These are phyloP conservation scores for Enteromius mattozi DNA, from an alignment of 2,797 vertebrate species.

Conservation along the genomic window DNA sequence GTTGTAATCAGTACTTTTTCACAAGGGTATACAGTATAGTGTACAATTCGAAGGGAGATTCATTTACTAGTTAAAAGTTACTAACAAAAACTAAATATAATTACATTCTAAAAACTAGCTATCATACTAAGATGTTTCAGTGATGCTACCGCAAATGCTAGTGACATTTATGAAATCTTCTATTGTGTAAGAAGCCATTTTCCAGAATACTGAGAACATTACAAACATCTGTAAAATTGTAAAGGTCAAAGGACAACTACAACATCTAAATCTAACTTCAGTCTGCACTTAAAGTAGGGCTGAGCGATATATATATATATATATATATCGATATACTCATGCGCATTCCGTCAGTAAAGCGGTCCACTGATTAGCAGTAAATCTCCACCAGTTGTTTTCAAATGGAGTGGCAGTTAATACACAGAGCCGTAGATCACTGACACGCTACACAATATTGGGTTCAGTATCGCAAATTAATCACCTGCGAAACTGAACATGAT, in stretches of 20 bases:
- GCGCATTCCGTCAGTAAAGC: too few relatives aligned
- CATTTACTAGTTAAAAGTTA: neutral
- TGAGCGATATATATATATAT: too few relatives aligned
- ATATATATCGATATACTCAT: too few relatives aligned
- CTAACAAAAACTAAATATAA: neutral
- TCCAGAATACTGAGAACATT: neutral
- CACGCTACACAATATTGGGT: too few relatives aligned
- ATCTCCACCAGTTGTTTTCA: too few relatives aligned
- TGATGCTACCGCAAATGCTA: neutral
- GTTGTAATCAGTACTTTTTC: neutral
- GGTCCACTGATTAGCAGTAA: too few relatives aligned
- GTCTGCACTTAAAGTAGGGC: neutral
- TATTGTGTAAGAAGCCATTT: neutral
- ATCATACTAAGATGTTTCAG: neutral
- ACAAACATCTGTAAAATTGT: neutral
- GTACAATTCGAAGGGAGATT: neutral
- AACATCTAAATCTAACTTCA: slow-evolving; percentile 1
- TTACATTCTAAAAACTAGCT: neutral
- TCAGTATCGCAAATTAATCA: too few relatives aligned
- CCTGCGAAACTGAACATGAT: too few relatives aligned
- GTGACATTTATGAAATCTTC: neutral
- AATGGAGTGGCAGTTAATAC: too few relatives aligned
- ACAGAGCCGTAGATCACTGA: too few relatives aligned
- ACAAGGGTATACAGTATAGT: neutral
- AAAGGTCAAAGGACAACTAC: neutral